These are phyloP conservation scores for Gymnocypris eckloni DNA, from an alignment of 2,797 vertebrate species.

Conservation along the genomic window DNA sequence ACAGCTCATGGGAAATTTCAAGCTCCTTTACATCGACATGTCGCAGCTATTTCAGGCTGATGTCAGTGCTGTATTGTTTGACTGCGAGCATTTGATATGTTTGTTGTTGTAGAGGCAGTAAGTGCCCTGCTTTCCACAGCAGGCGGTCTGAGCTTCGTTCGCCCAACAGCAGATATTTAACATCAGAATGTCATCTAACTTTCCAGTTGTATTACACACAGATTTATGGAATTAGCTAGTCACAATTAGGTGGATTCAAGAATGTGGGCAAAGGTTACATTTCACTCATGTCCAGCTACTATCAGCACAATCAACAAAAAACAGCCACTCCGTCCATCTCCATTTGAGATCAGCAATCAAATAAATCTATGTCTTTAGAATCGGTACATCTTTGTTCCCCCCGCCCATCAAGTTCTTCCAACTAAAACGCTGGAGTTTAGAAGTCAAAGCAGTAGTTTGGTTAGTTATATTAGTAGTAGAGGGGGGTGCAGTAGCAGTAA, in stretches of 20 bases:
- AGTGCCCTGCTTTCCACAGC: conserved; percentile 18
- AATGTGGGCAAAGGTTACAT: conserved; percentile 45
- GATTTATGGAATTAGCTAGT: not conserved
- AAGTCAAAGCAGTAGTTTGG: conserved; percentile 78
- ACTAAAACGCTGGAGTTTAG: conserved; percentile 84
- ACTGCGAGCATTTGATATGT: conserved; percentile 44
- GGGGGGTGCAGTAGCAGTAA: conserved; percentile 81
- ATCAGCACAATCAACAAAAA: conserved; percentile 61
- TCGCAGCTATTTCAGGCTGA: conserved; percentile 14
- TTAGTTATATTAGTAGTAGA: conserved; percentile 75
- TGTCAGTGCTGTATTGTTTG: conserved; percentile 17
- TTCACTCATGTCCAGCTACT: conserved; percentile 51
- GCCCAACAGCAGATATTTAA: conserved; percentile 27
- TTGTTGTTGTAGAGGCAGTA: conserved; percentile 35
- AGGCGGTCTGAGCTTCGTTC: conserved; percentile 31
- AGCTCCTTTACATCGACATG: not conserved
- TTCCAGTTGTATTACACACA: conserved; percentile 73
- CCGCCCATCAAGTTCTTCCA: conserved; percentile 68
- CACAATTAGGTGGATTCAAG: conserved; percentile 8
- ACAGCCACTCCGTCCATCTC: conserved; percentile 60
- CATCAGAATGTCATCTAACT: conserved; percentile 25
- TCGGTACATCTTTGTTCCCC: conserved; percentile 63
- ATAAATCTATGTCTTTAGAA: conserved; percentile 77
- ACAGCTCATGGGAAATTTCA: conserved; percentile 19
- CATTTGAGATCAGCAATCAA: conserved; percentile 72